Percentiles rank a stretch among this genome's conserved stretches.
Evolutionary conservation across 2,888 invertebrate species (phyloP).

Genomic region (Spialia ferax): DNA sequence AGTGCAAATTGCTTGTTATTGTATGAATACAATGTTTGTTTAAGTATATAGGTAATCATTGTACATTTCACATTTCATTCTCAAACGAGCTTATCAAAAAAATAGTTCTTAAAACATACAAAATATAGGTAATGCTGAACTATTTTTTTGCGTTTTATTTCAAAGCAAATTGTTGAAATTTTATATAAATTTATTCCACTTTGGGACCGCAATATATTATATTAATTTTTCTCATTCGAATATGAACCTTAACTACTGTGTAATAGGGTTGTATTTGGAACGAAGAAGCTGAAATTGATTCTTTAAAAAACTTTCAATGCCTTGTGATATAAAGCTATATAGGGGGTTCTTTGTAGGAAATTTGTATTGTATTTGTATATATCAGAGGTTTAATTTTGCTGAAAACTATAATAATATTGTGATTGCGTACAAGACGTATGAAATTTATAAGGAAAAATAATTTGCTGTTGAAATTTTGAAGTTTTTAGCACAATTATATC

Average conservation of each 20-base stretch:
- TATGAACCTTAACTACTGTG: background rate
- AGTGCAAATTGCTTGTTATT: slow-evolving; percentile 1
- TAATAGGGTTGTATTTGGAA: slow-evolving; percentile 11
- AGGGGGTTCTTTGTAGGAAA: background rate
- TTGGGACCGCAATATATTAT: background rate
- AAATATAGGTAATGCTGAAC: background rate
- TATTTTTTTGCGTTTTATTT: no score
- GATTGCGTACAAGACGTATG: background rate
- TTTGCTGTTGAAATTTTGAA: background rate
- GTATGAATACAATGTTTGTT: no score
- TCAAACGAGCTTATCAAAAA: background rate
- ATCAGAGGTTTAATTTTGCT: background rate
- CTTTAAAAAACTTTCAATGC: slow-evolving; percentile 11
- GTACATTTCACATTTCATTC: no score
- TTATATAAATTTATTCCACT: background rate
- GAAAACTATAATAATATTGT: background rate
- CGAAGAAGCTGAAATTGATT: background rate
- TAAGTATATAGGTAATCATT: background rate
- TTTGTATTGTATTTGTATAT: background rate
- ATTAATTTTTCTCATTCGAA: background rate
- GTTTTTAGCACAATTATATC: slow-evolving; percentile 2
- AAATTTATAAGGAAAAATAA: background rate
- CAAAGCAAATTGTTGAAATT: no score
- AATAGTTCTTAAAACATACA: background rate
- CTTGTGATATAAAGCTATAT: slow-evolving; percentile 25